These are phyloP conservation scores for Apeira syringaria DNA, from an alignment of 2,888 invertebrate genomes.

Conservation along the genomic window DNA sequence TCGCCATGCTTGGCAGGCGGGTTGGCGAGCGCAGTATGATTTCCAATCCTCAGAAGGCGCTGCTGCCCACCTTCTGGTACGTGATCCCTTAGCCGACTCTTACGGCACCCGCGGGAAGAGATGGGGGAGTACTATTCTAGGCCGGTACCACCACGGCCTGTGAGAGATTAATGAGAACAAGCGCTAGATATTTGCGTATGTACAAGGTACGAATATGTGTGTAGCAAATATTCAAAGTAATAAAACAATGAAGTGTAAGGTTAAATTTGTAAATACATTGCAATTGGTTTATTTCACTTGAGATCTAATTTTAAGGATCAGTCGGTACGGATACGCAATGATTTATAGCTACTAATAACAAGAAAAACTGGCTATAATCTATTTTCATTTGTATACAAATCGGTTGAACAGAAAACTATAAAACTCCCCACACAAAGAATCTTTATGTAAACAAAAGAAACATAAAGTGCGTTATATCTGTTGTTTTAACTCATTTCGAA, in stretches of 20 bases:
- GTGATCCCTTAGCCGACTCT: too few species aligned
- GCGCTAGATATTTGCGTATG: too few species aligned
- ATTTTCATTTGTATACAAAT: constrained; percentile 82
- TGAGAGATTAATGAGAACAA: too few species aligned
- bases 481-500: constrained; percentile 81
- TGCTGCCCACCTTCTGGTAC: too few species aligned
- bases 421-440: constrained; percentile 82
- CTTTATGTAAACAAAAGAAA: constrained; percentile 76
- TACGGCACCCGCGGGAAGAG: too few species aligned
- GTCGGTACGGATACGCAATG: constrained; percentile 73
- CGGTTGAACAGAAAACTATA: constrained; percentile 82
- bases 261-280: constrained; percentile 19
- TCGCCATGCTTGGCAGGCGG: too few species aligned
- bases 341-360: constrained; percentile 80
- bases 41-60: too few species aligned
- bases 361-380: constrained; percentile 83
- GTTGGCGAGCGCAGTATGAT: too few species aligned
- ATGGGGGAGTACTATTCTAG: too few species aligned
- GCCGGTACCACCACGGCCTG: too few species aligned
- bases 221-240: too few species aligned
- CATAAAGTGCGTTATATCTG: constrained; percentile 79
- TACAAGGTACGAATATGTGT: too few species aligned
- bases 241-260: not conserved
- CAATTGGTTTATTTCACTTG: constrained; percentile 42
- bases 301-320: constrained; percentile 73